Evolutionary conservation across 2,113 vertebrate genomes (phyloP).

Genomic region (Apistogramma diplotaenia): DNA sequence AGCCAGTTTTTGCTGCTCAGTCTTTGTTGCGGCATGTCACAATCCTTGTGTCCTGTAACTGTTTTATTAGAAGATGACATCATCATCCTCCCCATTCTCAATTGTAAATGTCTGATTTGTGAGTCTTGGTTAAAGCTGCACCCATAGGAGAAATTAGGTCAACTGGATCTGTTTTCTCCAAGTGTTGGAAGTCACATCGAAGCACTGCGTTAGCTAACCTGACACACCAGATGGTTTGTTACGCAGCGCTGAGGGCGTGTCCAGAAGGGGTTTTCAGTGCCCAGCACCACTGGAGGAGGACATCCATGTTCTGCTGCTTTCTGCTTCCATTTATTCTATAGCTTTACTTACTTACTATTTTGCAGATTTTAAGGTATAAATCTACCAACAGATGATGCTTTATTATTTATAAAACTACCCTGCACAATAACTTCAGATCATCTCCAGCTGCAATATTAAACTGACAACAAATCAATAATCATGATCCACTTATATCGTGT

Average conservation of each 20-base stretch:
- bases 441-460: too few relatives aligned
- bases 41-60: background rate
- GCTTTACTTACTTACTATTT: too few relatives aligned
- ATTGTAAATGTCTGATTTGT: background rate
- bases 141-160: background rate
- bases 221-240: background rate
- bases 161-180: background rate
- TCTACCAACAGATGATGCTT: background rate
- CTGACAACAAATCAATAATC: too few relatives aligned
- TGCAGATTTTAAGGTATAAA: background rate
- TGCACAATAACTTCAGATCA: too few relatives aligned
- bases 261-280: background rate
- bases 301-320: background rate
- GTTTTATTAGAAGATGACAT: background rate
- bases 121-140: background rate
- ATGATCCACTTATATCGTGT: too few relatives aligned
- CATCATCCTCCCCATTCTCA: background rate
- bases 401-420: background rate
- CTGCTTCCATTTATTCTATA: background rate
- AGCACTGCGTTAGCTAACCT: background rate
- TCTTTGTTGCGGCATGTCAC: background rate
- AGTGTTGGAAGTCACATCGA: background rate
- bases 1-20: background rate
- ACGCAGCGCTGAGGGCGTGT: background rate
- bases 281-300: background rate